Evolutionary conservation across 2,797 vertebrate genomes (phyloP).

Genomic region (Argentina silus): DNA sequence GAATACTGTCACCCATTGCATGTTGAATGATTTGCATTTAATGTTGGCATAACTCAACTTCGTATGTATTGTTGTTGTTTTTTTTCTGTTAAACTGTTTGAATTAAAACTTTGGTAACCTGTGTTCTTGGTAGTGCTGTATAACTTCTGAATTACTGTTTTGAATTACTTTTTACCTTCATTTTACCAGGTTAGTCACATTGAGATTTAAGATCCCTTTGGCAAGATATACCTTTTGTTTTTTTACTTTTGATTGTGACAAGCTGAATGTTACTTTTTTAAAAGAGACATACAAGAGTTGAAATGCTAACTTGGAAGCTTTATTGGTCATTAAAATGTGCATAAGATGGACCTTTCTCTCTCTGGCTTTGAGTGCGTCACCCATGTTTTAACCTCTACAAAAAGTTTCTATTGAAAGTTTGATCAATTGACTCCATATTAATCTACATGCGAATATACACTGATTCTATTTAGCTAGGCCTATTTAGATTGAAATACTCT

Average conservation of each 20-base stretch:
- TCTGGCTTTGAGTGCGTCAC: background rate
- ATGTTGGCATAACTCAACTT: conserved; percentile 24
- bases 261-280: conserved; percentile 14
- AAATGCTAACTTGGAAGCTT: conserved; percentile 48
- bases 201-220: no score
- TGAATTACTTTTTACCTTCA: background rate
- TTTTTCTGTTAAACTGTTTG: conserved; percentile 81
- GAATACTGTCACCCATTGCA: conserved; percentile 52
- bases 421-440: background rate
- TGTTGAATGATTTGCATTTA: conserved; percentile 49
- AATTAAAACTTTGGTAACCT: conserved; percentile 85
- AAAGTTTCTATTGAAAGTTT: background rate
- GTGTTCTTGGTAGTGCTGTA: conserved; percentile 8
- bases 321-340: conserved; percentile 69
- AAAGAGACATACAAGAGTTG: conserved; percentile 23
- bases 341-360: conserved; percentile 39
- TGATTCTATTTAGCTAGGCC: no score
- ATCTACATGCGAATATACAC: background rate
- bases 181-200: no score
- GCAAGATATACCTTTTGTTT: no score
- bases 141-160: conserved; percentile 13
- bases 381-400: background rate
- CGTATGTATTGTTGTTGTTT: conserved; percentile 22
- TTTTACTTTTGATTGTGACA: conserved; percentile 33
- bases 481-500: no score